Evolutionary conservation across 2,888 invertebrate genomes (phyloP), one percentile per base, ranked within the genome.

Genomic region (Leucania comma): DNA sequence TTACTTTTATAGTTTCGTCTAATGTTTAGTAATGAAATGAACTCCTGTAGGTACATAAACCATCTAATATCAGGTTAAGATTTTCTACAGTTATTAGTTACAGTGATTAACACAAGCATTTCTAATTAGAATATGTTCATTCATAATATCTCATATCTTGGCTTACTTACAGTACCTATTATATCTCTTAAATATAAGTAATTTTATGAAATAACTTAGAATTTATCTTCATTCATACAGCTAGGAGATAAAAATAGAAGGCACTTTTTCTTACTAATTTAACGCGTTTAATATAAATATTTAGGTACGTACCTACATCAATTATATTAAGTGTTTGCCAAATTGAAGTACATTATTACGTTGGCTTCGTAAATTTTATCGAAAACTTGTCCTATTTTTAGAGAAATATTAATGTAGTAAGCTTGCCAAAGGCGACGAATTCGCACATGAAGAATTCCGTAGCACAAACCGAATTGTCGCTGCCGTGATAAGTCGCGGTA

Each of bases 1-100:
- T 68, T 78, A 79, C 57, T 60, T 22, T 61, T 38, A 61, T 22
- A 63, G 48, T 74, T 50, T 50, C n/a, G 10, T 3, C 22, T 22
- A 67, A 73, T 58, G 66, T 58, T 74, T 69, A 70, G n/a, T 61
- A 32, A 46, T 12, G 38, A 59, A 14, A 42, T 42, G 14, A 17
- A 17, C 4, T 17, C 17, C 42, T 42, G 17, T 17, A 38, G 2
- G 4, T 4, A 4, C 14, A 75, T 17, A 42, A 22, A 66, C 20
- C 54, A 38, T 22, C 0, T 56, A 38, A 51, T 51, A 20, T 29
- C 32, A 20, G 29, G 51, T n/a, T 24, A 42, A 20, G 5, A 53
- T 9, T 48, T 29, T 35, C 3, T 12, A 32, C 2, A 12, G 26
- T 53, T 1, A 12, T 20, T 57, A 22, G 12, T 17, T 14, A 42